Evolutionary conservation across 2,888 invertebrate genomes (phyloP), one percentile per base, ranked within the genome.

Genomic region (Pyrrhia umbra): DNA sequence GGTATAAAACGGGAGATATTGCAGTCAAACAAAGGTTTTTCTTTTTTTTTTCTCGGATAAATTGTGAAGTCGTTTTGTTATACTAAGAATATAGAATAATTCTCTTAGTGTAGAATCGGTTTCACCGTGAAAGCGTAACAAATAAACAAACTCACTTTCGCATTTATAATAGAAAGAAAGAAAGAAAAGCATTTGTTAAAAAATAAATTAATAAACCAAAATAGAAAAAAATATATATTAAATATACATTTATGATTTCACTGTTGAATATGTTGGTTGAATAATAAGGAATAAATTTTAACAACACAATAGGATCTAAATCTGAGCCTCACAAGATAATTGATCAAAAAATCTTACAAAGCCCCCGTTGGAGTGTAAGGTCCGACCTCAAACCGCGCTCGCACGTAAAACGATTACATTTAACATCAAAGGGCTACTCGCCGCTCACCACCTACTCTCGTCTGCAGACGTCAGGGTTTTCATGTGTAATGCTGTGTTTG

Each of bases 391-490:
- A 66, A 73, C 55, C 74, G 27, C 74, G 67, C 55, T 16, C 55
- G 75, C 60, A 52, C 42, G 61, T 75, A 69, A 69, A 69, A 60
- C 68, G 62, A 69, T 68, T 75, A 75, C 61, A 39, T 75, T 69
- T 59, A 40, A 75, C 75, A 69, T 75, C 68, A 68, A 68, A 68
- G 70, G 49, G 60, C 39, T 68, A 47, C 51, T 75, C 61, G 46
- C 34, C 37, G 45, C 70, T 18, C 20, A 39, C 25, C 42, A 46
- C 42, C 27, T 30, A 43, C 50, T 27, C 15, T 45, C 42, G 66
- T 43, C 10, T n/a, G n/a, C n/a, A 4, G 1, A 43, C 25, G 39
- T 20, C 20, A n/a, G 16, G 16, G 18, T 30, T 18, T 42, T 47
- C 40, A 16, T 54, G 25, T 45, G 39, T 45, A 20, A 25, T 42